Evolutionary conservation across 2,797 vertebrate species (phyloP).

Genomic region (Macroramphosus scolopax): DNA sequence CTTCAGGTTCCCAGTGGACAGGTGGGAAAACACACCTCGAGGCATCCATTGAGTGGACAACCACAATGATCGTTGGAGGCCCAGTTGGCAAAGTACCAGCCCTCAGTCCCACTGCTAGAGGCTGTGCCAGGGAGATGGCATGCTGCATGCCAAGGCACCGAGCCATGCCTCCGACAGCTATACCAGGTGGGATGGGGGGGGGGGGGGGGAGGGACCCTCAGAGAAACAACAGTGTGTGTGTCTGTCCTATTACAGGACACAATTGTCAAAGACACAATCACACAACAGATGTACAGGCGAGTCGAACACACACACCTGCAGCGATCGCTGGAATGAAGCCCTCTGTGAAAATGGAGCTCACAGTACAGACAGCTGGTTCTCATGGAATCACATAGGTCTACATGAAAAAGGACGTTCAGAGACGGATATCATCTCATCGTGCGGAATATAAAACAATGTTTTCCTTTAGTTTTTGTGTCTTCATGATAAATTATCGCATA

Average conservation of each 20-base stretch:
- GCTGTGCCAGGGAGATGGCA: conserved; percentile 56
- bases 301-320: conserved; percentile 14
- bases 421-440: no score
- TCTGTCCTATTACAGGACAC: conserved; percentile 44
- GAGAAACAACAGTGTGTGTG: conserved; percentile 43
- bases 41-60: conserved; percentile 53
- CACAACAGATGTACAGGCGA: conserved; percentile 15
- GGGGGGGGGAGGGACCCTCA: conserved; percentile 11
- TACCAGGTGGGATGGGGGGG: conserved; percentile 64
- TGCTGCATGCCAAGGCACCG: conserved; percentile 57
- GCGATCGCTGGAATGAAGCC: conserved; percentile 30
- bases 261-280: conserved; percentile 35
- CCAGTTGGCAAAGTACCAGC: conserved; percentile 62
- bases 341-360: conserved; percentile 25
- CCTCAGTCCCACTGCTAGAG: conserved; percentile 34
- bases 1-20: conserved; percentile 68
- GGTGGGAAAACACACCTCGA: conserved; percentile 68
- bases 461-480: conserved; percentile 4
- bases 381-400: neutral
- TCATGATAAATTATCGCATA: no score
- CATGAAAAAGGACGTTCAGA: neutral
- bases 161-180: conserved; percentile 61
- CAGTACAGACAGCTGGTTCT: conserved; percentile 23
- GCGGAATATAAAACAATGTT: no score
- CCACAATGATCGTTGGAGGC: conserved; percentile 68